Evolutionary conservation across 2,113 vertebrate species (phyloP).

Genomic region (Corythoichthys haematopterus): DNA sequence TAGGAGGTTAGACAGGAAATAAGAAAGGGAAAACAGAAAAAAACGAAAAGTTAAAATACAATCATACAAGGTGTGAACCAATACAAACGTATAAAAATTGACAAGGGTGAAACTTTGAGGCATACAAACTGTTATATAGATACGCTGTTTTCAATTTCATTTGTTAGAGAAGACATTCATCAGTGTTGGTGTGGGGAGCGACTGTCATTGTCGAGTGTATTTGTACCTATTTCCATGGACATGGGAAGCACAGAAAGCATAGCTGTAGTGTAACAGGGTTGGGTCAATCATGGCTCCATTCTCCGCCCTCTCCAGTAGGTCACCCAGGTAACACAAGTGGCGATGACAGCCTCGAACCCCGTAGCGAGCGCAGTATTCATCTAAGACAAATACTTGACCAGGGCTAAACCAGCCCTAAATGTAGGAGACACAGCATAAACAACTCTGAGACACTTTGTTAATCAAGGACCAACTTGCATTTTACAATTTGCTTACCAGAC

Average conservation of each 20-base stretch:
- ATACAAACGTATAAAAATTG: background rate
- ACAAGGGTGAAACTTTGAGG: background rate
- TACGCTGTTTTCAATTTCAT: background rate
- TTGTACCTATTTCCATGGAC: slow-evolving; percentile 96
- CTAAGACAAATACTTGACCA: slow-evolving; percentile 97
- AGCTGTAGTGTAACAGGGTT: slow-evolving; percentile 98
- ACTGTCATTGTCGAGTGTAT: background rate
- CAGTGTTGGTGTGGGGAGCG: background rate
- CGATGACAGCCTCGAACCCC: slow-evolving; percentile 95
- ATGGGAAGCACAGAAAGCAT: slow-evolving; percentile 97
- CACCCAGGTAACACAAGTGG: slow-evolving; percentile 94
- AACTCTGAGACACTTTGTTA: background rate
- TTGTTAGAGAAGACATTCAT: background rate
- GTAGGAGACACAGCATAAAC: slow-evolving; percentile 13
- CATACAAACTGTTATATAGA: background rate
- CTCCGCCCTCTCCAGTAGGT: slow-evolving; percentile 93
- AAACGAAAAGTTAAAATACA: slow-evolving; percentile 28
- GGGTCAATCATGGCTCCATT: slow-evolving; percentile 98
- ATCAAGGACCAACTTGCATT: background rate
- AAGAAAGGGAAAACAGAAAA: slow-evolving; percentile 17
- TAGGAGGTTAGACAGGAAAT: slow-evolving; percentile 14
- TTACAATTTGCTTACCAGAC: slow-evolving; percentile 81
- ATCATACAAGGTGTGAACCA: slow-evolving; percentile 3
- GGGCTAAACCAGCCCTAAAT: slow-evolving; percentile 98
- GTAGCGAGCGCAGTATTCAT: slow-evolving; percentile 96